Base-by-base conservation (phyloP, 2,888 invertebrate genomes). In the Orthonevra nobilis region DNA sequence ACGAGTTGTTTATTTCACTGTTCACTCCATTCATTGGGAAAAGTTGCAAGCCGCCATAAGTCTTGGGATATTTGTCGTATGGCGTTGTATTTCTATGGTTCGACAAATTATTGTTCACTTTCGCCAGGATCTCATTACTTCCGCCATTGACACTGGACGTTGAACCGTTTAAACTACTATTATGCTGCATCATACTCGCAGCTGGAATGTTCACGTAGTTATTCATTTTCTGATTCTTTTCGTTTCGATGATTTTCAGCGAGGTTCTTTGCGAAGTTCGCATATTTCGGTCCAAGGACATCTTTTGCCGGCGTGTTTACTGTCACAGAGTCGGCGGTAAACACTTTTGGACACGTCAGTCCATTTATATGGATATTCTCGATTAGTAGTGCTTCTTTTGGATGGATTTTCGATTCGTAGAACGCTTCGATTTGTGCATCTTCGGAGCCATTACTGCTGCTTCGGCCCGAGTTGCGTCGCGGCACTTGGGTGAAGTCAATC, bases 261-360 rank as follows among this genome's bases (percentile, higher is more conserved):
- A 90, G 86, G 89, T 92, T 87, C 79, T 91, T 92, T 50, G 92
- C 91, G 83, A 92, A 92, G 82, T 91, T 92, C 26, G 90, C 89
- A 14, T 92, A 89, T 84, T 92, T 92, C 5, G 92, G 91, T 0
- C 94, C 94, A 26, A 95, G 87, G 0, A 95, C 95, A 82, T 95
- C 95, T 87, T 93, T 94, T 0, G 95, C 95, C 0, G 95, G 95
- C 2, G 94, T 94, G 82, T 94, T 95, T 0, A 94, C 94, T 0
- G 95, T 95, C 5, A 94, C 87, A 4, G 93, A 92, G 84, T 94
- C 95, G 0, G 94, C 91, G 15, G 94, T 93, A 83, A 96, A 96
- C 0, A 96, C 95, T 89, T 96, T 96, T 0, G 95, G 95, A 0
- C 91, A 89, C 48, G 90, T 90, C 10, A 87, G 83, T 3, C 85